Evolutionary conservation across 2,113 vertebrate species (phyloP), one percentile per base, ranked within the genome.

Genomic region (Silurus glanis): DNA sequence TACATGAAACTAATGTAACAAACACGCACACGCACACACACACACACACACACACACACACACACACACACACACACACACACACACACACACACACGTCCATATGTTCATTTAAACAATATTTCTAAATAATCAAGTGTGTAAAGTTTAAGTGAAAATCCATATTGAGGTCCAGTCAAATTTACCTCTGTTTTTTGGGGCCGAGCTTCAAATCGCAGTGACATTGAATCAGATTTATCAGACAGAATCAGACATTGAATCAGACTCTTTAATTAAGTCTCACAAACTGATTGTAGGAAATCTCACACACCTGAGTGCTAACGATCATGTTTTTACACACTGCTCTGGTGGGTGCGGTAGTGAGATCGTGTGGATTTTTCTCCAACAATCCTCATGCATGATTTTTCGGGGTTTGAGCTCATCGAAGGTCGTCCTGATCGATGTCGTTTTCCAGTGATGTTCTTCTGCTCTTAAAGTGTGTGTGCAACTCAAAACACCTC

Each of bases 31-130:
- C 62, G n/a, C 62, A 64, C 69, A 61, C 37, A 66, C 71, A 78
- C 56, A 76, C 55, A 28, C 72, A 51, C 74, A 66, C 59, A 64
- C 59, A 85, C 72, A 62, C 72, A 53, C 83, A 85, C 75, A 55
- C 72, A 78, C 72, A 51, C 83, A 78, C 61, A 64, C 55, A 25
- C 62, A 28, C 1, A 28, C 5, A 14, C 17, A 47, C 0, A 19
- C 6, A 47, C 1, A 0, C 37, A 4, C 37, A 47, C 0, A 49
- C 37, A 47, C 7, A 47, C 21, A 58, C 61, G 72, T 55, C 21
- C 25, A 72, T 69, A 58, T 25, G 72, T n/a, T 56, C 66, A 37
- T 61, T 61, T 17, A n/a, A 64, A 83, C n/a, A 47, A 3, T 25
- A 12, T 66, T 66, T 28, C 0, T 28, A 28, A 61, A 9, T 61